These are phyloP conservation scores for Abscondita cerata DNA, from an alignment of 2,888 invertebrate genomes.

Conservation along the genomic window DNA sequence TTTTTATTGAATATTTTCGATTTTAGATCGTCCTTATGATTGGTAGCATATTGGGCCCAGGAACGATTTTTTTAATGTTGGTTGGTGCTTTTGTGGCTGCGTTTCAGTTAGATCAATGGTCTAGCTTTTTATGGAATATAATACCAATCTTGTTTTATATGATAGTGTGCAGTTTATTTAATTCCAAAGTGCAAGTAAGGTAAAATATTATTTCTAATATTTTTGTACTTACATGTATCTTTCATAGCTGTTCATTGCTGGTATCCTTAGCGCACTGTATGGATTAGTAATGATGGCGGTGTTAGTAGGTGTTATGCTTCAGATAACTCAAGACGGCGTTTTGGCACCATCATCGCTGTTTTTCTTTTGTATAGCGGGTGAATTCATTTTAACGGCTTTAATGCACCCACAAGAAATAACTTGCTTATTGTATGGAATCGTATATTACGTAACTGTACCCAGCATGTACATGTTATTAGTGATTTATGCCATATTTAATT, in stretches of 20 bases:
- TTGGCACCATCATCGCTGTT: conserved; percentile 86
- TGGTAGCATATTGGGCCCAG: conserved; percentile 82
- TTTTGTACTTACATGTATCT: conserved; percentile 15
- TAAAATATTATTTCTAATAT: neutral
- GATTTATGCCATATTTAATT: conserved; percentile 90
- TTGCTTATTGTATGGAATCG: conserved; percentile 75
- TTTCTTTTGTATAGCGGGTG: conserved; percentile 74
- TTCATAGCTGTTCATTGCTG: conserved; percentile 73
- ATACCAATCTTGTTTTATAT: conserved; percentile 73
- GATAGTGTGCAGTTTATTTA: conserved; percentile 71
- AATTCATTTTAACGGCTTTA: conserved; percentile 69
- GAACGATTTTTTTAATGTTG: conserved; percentile 83
- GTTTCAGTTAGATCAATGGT: conserved; percentile 74
- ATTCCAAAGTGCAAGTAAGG: conserved; percentile 71
- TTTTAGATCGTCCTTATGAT: conserved; percentile 64
- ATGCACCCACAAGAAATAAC: conserved; percentile 82
- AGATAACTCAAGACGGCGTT: conserved; percentile 80
- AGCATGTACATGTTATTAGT: conserved; percentile 94
- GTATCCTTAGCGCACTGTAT: conserved; percentile 77
- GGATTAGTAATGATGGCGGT: conserved; percentile 89
- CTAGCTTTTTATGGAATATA: conserved; percentile 70
- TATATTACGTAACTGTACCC: conserved; percentile 92
- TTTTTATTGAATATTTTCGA: too few relatives aligned
- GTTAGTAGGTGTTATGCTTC: conserved; percentile 78
- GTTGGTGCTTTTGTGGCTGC: conserved; percentile 83